Evolutionary conservation across 1,140 invertebrate genomes (phyloP).

Genomic region (Aphaenogaster rudis): DNA sequence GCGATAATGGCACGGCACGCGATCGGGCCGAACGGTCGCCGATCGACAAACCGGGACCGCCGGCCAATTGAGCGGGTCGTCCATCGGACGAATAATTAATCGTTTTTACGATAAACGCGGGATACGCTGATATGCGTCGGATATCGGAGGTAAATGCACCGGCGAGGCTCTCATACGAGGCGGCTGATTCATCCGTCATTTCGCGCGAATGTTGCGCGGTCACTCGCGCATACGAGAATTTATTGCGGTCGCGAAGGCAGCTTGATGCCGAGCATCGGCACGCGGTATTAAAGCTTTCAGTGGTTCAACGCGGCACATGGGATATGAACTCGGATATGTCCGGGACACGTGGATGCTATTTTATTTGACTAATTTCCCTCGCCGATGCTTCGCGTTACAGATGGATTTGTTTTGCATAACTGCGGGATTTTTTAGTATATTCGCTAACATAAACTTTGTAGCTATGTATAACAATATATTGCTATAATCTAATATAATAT

Average conservation of each 20-base stretch:
- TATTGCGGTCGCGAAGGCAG: not conserved
- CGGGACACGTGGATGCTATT: not conserved
- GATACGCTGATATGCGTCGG: not conserved
- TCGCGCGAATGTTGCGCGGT: not conserved
- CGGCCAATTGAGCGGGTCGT: constrained; percentile 23
- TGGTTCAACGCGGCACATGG: not conserved
- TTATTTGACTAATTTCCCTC: constrained; percentile 13
- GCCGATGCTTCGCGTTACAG: not conserved
- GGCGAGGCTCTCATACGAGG: not conserved
- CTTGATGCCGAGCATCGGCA: not conserved
- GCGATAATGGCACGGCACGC: constrained; percentile 30
- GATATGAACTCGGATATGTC: not conserved
- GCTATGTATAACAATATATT: not conserved
- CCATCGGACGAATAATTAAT: constrained; percentile 48
- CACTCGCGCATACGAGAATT: not conserved
- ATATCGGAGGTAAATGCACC: not conserved
- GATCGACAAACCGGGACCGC: not conserved
- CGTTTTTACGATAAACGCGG: constrained; percentile 40
- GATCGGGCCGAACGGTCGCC: not conserved
- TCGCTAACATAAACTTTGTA: not conserved
- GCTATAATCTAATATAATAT: not conserved
- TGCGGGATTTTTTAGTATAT: not conserved
- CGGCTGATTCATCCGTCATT: constrained; percentile 32
- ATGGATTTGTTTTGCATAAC: not conserved
- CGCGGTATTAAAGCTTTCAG: constrained; percentile 23